phyloP scores from a whole-genome alignment of 2,888 invertebrate species.

The Rhorus exstirpatorius region DNA sequence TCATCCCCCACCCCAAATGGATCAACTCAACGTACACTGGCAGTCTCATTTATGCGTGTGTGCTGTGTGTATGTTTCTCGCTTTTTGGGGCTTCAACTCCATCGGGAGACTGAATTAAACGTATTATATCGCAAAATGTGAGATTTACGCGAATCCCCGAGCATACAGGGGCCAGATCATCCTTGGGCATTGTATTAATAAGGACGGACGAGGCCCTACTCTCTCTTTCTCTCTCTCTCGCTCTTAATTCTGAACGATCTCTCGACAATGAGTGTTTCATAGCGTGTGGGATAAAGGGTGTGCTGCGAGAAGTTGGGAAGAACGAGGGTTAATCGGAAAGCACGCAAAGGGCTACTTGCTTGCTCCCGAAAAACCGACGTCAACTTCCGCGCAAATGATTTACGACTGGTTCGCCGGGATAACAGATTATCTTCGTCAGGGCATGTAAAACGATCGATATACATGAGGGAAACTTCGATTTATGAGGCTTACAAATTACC shows the following conservation, averaged over 20 bases:
- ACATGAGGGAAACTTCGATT: conserved; percentile 21
- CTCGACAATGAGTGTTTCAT: conserved; percentile 27
- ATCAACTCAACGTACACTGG: not conserved
- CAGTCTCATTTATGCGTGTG: not conserved
- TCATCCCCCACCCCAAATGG: not conserved
- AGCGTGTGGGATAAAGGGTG: conserved; percentile 22
- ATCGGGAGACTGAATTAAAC: not conserved
- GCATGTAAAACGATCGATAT: conserved; percentile 34
- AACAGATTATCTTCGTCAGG: conserved; percentile 54
- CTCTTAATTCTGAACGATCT: conserved; percentile 34
- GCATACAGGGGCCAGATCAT: conserved; percentile 51
- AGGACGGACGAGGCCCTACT: not conserved
- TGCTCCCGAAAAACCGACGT: conserved; percentile 9
- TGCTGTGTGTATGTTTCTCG: not conserved
- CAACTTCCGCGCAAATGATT: conserved; percentile 60
- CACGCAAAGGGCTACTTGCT: conserved; percentile 24
- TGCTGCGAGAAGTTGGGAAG: conserved; percentile 5
- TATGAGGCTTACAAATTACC: not conserved
- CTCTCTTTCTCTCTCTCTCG: not conserved
- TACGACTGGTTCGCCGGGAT: conserved; percentile 56
- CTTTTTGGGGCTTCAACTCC: not conserved
- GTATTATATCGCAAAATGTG: conserved; percentile 11
- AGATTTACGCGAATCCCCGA: conserved; percentile 15
- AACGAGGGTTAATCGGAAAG: conserved; percentile 39
- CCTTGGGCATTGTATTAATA: conserved; percentile 58